These are phyloP conservation scores for Athalia rosae DNA, from an alignment of 2,888 invertebrate species.

Conservation along the genomic window DNA sequence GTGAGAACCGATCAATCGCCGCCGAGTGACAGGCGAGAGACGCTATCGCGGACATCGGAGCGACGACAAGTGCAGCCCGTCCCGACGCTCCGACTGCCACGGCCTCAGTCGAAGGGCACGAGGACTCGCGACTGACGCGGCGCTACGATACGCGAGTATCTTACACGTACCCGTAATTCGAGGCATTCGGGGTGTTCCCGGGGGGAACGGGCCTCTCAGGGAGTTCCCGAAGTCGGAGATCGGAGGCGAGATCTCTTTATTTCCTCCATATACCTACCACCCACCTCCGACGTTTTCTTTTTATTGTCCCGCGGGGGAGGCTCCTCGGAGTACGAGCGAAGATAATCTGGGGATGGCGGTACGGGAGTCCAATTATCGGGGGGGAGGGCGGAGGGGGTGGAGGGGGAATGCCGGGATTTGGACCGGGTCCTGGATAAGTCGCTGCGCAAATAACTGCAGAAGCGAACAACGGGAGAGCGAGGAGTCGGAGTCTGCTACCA, in stretches of 20 bases:
- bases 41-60: conserved; percentile 63
- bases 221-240: too few relatives aligned
- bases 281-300: too few relatives aligned
- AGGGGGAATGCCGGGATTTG: conserved; percentile 3
- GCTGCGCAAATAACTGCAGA: conserved; percentile 15
- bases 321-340: not conserved
- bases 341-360: not conserved
- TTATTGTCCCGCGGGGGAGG: not conserved
- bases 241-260: too few relatives aligned
- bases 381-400: conserved; percentile 9
- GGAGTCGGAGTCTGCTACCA: conserved; percentile 35
- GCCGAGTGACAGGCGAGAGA: conserved; percentile 64
- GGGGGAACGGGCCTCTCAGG: too few relatives aligned
- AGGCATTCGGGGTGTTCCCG: not conserved
- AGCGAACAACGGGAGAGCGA: too few relatives aligned
- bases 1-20: conserved; percentile 67
- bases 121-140: conserved; percentile 49
- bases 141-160: conserved; percentile 30
- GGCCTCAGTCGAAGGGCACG: conserved; percentile 52
- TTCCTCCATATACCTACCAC: too few relatives aligned
- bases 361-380: conserved; percentile 16
- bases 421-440: not conserved
- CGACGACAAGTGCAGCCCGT: conserved; percentile 62
- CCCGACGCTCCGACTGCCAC: conserved; percentile 51
- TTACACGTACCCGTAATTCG: not conserved